Percentiles rank a stretch among this genome's conserved stretches.
Evolutionary conservation across 2,888 invertebrate species (phyloP).

Genomic region (Agrypnus murinus): DNA sequence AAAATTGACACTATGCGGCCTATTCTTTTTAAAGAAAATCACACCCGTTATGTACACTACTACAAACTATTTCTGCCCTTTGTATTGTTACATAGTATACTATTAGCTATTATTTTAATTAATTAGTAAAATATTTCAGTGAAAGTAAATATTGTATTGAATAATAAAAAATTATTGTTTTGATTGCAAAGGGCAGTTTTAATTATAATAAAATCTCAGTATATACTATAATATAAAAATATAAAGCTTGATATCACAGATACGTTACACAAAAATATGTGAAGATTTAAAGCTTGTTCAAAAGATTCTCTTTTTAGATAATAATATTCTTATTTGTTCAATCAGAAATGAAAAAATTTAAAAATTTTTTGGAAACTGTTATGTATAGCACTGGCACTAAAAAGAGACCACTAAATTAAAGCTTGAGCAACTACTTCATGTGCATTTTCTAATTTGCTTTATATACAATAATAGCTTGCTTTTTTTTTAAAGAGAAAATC

Average conservation of each 20-base stretch:
- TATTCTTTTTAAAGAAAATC: conserved; percentile 56
- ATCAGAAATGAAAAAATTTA: neutral
- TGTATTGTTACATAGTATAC: too few relatives aligned
- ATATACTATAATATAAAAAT: neutral
- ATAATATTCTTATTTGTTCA: too few relatives aligned
- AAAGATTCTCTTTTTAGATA: neutral
- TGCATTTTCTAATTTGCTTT: conserved; percentile 55
- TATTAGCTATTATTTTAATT: too few relatives aligned
- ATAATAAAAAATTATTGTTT: too few relatives aligned
- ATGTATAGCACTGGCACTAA: conserved; percentile 9
- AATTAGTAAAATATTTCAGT: too few relatives aligned
- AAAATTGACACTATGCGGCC: conserved; percentile 71
- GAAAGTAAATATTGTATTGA: too few relatives aligned
- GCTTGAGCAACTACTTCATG: conserved; percentile 69
- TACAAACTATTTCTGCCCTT: conserved; percentile 4
- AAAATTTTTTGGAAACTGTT: neutral
- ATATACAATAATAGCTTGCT: conserved; percentile 36
- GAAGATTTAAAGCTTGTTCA: conserved; percentile 5
- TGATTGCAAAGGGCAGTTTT: neutral
- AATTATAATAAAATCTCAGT: neutral
- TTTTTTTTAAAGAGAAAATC: neutral
- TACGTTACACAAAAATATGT: conserved; percentile 19
- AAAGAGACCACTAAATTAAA: conserved; percentile 60
- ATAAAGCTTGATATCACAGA: conserved; percentile 30
- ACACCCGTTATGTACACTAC: conserved; percentile 31